Evolutionary conservation across 2,797 vertebrate genomes (phyloP).

Genomic region (Cephalopachus bancanus): DNA sequence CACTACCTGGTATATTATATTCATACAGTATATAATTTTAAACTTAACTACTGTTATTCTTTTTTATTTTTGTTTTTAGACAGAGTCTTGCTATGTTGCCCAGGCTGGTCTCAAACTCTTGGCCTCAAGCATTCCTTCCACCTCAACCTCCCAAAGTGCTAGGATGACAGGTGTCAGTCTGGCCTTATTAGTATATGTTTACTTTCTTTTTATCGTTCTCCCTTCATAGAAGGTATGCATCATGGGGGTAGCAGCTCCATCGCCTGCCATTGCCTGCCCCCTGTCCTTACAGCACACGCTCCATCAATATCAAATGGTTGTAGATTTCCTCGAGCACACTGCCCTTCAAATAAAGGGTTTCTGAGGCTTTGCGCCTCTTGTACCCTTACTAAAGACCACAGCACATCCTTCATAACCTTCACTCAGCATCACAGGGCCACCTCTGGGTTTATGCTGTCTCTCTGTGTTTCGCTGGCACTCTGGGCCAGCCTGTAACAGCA

Average conservation of each 20-base stretch:
- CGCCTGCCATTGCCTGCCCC: rapidly evolving
- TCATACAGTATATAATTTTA: too few relatives aligned
- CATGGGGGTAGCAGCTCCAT: background rate
- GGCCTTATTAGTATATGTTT: too few relatives aligned
- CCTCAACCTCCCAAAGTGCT: too few relatives aligned
- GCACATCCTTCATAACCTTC: background rate
- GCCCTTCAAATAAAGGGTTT: too few relatives aligned
- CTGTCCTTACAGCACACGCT: rapidly evolving
- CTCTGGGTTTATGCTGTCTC: background rate
- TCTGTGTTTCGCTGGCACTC: background rate
- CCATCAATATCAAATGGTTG: rapidly evolving
- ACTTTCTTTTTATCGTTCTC: background rate
- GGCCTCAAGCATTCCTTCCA: too few relatives aligned
- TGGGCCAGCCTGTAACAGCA: background rate
- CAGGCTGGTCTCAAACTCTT: too few relatives aligned
- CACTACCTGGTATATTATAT: background rate
- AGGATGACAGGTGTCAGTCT: too few relatives aligned
- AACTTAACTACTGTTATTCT: too few relatives aligned
- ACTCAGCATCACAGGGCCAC: background rate
- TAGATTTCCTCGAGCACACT: background rate
- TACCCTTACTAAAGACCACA: background rate
- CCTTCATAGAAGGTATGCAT: background rate
- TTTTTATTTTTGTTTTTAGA: too few relatives aligned
- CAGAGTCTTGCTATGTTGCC: too few relatives aligned
- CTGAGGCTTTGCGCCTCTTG: background rate